phyloP scores from a whole-genome alignment of 35 echinoderm and acorn worm genomes.

The Patiria miniata region DNA sequence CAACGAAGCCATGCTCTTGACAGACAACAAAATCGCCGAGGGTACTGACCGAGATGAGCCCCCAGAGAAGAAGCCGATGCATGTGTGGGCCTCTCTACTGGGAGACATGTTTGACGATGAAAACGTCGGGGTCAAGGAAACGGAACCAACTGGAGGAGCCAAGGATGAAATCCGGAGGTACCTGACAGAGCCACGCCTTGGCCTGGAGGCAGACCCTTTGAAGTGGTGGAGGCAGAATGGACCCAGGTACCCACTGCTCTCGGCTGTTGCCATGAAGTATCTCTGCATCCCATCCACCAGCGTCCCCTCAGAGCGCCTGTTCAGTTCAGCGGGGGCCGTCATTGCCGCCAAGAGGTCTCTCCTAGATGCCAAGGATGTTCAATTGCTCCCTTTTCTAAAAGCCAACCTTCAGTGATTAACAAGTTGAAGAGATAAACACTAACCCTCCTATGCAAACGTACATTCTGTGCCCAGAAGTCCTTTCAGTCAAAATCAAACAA shows the following conservation, averaged over 20 bases:
- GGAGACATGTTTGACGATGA: constrained; percentile 15
- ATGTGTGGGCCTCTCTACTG: not conserved
- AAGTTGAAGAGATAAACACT: too few relatives aligned
- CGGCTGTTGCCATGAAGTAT: constrained; percentile 2
- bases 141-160: not conserved
- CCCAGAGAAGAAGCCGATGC: not conserved
- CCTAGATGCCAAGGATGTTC: not conserved
- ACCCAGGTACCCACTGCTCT: constrained; percentile 13
- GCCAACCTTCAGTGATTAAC: not conserved
- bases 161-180: constrained; percentile 12
- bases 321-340: not conserved
- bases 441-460: too few relatives aligned
- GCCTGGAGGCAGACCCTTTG: not conserved
- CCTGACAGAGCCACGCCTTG: constrained; percentile 3
- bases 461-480: too few relatives aligned
- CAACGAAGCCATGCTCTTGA: not conserved
- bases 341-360: constrained; percentile 23
- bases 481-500: too few relatives aligned
- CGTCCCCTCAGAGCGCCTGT: not conserved
- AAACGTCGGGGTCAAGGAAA: not conserved
- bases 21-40: not conserved
- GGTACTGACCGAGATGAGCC: not conserved
- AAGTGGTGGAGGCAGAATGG: constrained; percentile 18
- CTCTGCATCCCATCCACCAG: constrained; percentile 19
- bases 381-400: constrained; percentile 3